Evolutionary conservation across 2,888 invertebrate species (phyloP), one percentile per base, ranked within the genome.

Genomic region (Alitta virens): DNA sequence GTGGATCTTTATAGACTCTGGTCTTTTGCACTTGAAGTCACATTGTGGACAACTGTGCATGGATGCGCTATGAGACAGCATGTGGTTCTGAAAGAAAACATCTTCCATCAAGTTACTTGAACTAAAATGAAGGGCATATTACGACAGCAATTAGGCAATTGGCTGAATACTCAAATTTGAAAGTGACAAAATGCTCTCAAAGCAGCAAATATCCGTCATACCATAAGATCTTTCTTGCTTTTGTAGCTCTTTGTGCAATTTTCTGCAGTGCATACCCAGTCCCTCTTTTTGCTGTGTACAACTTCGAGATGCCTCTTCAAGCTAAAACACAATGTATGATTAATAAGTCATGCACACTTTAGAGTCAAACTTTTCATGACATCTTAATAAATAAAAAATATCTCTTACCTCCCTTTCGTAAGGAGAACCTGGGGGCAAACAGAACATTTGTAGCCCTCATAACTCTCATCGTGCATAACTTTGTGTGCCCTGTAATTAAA

Each of bases 391-490:
- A n/a, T n/a, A n/a, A n/a, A n/a, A n/a, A n/a, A n/a, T n/a, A n/a
- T n/a, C n/a, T 16, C 56, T 63, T 25, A 68, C 63, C 66, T 67
- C n/a, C 66, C 68, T 49, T 69, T 68, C 21, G 68, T 69, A 38
- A 63, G 64, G 3, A 70, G 65, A 26, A 64, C 49, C 43, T 67
- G 64, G 23, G 54, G 33, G 55, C 70, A 70, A 14, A 66, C 27
- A 5, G 63, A 42, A 57, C 70, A 69, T 25, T 63, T 53, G 58
- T 59, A 69, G 12, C 70, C 69, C 16, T 57, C 61, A 18, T 61
- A 61, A 42, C 66, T 70, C 49, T 69, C 66, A 38, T 67, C 66
- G 40, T 70, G 70, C 67, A 70, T 69, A 51, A 69, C 63, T 53
- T 70, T 70, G 58, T 70, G 70, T 2, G 70, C 68, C 67, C 67